phyloP scores from a whole-genome alignment of 2,113 vertebrate species.

The Butorides virescens region DNA sequence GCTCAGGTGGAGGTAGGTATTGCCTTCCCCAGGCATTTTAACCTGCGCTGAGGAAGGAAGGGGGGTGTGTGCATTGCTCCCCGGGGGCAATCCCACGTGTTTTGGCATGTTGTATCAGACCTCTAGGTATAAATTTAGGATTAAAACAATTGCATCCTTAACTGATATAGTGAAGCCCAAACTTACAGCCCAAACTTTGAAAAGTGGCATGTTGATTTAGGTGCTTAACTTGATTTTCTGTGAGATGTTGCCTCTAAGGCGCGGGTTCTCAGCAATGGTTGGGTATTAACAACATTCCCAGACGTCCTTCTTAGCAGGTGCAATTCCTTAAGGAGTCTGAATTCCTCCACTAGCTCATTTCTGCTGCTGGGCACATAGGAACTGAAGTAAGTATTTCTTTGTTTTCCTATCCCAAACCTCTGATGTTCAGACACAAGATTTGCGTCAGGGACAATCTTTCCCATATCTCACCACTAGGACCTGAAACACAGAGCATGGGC shows the following conservation, averaged over 20 bases:
- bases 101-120: background rate
- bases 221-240: background rate
- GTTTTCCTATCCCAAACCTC: background rate
- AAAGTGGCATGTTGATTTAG: background rate
- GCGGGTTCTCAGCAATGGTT: background rate
- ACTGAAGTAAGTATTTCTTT: background rate
- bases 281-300: background rate
- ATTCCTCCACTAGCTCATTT: background rate
- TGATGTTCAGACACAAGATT: background rate
- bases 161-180: background rate
- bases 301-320: background rate
- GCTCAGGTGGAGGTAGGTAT: background rate
- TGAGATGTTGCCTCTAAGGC: background rate
- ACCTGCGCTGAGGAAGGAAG: background rate
- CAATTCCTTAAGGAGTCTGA: background rate
- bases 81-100: fast-evolving
- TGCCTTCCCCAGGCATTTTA: background rate
- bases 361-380: background rate
- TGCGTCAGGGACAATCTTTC: background rate
- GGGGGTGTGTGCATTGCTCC: background rate
- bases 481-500: background rate
- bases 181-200: background rate
- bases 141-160: background rate
- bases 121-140: background rate
- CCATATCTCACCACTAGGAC: background rate